Evolutionary conservation across 1,140 invertebrate species (phyloP).

Genomic region (Microplitis demolitor): DNA sequence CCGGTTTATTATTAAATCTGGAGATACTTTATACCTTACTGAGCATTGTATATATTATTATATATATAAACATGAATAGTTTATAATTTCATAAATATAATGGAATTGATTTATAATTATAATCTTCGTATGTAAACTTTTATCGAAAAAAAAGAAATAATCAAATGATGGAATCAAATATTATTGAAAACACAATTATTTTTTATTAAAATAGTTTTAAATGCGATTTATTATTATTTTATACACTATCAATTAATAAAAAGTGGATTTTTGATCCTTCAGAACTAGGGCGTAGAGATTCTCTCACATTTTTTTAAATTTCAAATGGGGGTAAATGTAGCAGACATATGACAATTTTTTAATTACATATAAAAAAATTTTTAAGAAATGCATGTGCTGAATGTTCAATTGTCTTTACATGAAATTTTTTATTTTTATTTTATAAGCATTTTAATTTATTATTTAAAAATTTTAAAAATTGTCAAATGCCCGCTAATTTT

Average conservation of each 20-base stretch:
- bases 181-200: background rate
- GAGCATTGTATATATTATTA: background rate
- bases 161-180: background rate
- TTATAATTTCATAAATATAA: background rate
- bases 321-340: no score
- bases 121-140: background rate
- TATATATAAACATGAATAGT: background rate
- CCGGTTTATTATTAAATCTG: background rate
- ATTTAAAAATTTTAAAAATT: background rate
- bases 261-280: no score
- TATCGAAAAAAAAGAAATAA: background rate
- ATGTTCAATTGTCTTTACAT: no score
- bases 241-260: no score
- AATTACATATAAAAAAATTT: no score
- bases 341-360: no score
- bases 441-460: no score
- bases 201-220: no score
- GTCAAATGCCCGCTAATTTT: background rate
- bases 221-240: no score
- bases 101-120: background rate
- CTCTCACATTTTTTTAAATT: background rate
- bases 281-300: background rate
- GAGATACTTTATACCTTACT: background rate
- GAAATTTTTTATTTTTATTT: no score
- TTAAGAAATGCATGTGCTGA: no score